Evolutionary conservation across 2,888 invertebrate genomes (phyloP), one percentile per base, ranked within the genome.

Genomic region (Orchestes rusci): DNA sequence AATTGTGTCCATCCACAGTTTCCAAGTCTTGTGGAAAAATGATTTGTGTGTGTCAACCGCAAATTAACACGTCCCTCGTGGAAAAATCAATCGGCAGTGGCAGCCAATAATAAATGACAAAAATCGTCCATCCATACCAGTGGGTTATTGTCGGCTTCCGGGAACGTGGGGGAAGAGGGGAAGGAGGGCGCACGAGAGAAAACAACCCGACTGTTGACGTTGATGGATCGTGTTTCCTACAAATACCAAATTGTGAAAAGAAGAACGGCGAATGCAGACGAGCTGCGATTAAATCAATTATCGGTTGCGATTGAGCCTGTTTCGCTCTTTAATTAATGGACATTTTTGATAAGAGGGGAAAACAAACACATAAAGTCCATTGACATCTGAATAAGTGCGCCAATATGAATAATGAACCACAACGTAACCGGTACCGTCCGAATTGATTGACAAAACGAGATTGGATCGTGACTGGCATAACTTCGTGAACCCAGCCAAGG

Each of bases 191-290:
- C 44, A 64, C 61, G 64, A 63, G 66, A 68, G 69, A 68, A 69
- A 69, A 69, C 69, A 69, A 69, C 68, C 67, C 67, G 66, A 68
- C 67, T 65, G 66, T 65, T 69, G 70, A 70, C 70, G 63, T 68
- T 70, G 70, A 70, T 70, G 68, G 67, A 70, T 70, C 63, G 64
- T 67, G 67, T 69, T 70, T 62, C 69, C 69, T 70, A 69, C 70
- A 70, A 70, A 70, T 69, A 69, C 69, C 70, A 70, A 70, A 70
- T 70, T 69, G 70, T 70, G 70, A 70, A 70, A 69, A 23, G 23
- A 23, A 23, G 23, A 23, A 10, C 46, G 39, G 45, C 39, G 47
- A 43, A 47, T 47, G 47, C 47, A 47, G 47, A 59, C 60, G 59
- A 57, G 59, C 60, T 57, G 58, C 58, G 60, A 61, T 53, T 62